Evolutionary conservation across 1,140 invertebrate genomes (phyloP), one percentile per base, ranked within the genome.

Genomic region (Psilanteris sp.): DNA sequence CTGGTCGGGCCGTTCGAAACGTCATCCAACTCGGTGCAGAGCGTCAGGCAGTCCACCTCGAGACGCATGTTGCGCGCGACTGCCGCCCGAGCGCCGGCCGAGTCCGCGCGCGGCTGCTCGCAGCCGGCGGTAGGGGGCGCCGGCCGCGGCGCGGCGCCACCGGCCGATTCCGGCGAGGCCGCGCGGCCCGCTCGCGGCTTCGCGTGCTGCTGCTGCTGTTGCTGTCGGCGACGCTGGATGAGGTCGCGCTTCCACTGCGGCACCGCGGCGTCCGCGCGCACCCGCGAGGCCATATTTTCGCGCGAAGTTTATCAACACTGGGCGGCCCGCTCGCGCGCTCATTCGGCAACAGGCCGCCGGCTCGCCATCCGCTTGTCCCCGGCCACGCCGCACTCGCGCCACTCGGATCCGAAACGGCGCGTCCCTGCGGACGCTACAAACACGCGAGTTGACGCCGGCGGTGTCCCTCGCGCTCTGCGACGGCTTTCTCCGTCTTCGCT

Each of bases 161-260:
- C 46, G n/a, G 9, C 3, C 44, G 66, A 50, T 50, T 79, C 64
- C 13, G 67, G 44, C 9, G 74, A 34, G 22, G 70, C 54, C 55
- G 46, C 55, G 27, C 31, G 41, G 24, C 18, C 48, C 27, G 37
- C 34, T 22, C 62, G 52, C 22, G 46, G 48, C 37, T 43, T 52
- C 48, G 22, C 29, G n/a, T n/a, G n/a, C n/a, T n/a, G n/a, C n/a
- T n/a, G n/a, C 10, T 59, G 43, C 61, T 79, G 31, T 62, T 76
- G 74, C 71, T 81, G 70, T 76, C 88, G 81, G 20, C 92, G 90
- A 41, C 92, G 89, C 83, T 92, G 90, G 76, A 94, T 92, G 74
- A 94, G 88, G 82, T 94, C 93, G 66, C 91, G 90, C 81, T 94
- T 94, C 93, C 93, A 94, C 83, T 93, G 92, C 22, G 93, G 86